phyloP scores from a whole-genome alignment of 2,888 invertebrate species.

The Thera obeliscata region DNA sequence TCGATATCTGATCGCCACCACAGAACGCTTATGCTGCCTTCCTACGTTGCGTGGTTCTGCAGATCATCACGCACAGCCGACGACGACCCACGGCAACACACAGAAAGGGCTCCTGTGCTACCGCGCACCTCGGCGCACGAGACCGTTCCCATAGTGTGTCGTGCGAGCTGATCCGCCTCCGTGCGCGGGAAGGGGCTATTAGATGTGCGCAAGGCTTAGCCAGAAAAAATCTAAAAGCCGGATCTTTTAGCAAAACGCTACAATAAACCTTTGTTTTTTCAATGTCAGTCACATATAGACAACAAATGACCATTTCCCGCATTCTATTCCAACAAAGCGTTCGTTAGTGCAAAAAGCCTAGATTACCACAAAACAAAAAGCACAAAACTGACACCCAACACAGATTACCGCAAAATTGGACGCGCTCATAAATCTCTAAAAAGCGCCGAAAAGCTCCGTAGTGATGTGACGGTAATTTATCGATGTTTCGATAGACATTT shows the following conservation, averaged over 20 bases:
- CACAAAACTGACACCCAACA: constrained; percentile 34
- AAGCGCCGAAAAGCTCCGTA: constrained; percentile 47
- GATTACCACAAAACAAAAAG: constrained; percentile 27
- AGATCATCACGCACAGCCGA: no score
- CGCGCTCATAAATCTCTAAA: constrained; percentile 50
- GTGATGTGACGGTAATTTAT: constrained; percentile 27
- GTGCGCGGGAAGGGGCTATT: no score
- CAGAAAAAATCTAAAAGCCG: neutral
- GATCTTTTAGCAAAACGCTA: neutral
- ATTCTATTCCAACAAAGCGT: constrained; percentile 25
- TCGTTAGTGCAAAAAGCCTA: constrained; percentile 31
- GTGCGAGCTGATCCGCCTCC: no score
- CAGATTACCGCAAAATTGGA: constrained; percentile 51
- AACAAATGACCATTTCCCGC: neutral
- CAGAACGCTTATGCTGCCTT: no score
- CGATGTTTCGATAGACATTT: constrained; percentile 14
- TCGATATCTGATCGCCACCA: no score
- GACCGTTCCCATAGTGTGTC: no score
- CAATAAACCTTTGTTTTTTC: neutral
- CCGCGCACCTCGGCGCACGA: no score
- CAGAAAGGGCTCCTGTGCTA: no score
- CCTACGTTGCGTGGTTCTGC: no score
- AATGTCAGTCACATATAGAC: neutral
- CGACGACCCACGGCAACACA: no score
- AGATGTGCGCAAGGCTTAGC: no score